These are phyloP conservation scores for Plecturocebus donacophilus DNA, from an alignment of 2,113 vertebrate species.

Conservation along the genomic window DNA sequence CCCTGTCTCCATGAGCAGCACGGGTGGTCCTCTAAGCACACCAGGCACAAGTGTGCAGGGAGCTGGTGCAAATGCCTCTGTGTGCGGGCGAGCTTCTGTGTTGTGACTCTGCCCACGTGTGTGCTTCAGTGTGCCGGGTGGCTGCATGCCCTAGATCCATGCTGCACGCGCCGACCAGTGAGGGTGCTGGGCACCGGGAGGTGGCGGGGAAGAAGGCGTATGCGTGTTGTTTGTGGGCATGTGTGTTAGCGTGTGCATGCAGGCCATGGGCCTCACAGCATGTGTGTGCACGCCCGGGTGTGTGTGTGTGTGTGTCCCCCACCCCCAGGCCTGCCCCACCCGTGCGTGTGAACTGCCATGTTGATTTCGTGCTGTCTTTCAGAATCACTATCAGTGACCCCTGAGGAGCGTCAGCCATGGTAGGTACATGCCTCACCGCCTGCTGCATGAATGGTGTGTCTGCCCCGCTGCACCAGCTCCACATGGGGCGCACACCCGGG, in stretches of 20 bases:
- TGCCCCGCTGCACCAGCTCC: slow-evolving; percentile 82
- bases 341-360: slow-evolving; percentile 88
- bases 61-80: slow-evolving; percentile 77
- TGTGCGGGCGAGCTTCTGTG: slow-evolving; percentile 71
- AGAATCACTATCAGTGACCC: slow-evolving; percentile 99
- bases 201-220: not conserved
- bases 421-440: slow-evolving; percentile 89
- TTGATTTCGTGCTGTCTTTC: slow-evolving; percentile 96
- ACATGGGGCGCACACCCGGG: slow-evolving; percentile 37
- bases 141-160: slow-evolving; percentile 25
- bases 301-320: slow-evolving; percentile 66
- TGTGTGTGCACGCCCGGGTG: slow-evolving; percentile 77
- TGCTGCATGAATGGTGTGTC: slow-evolving; percentile 85
- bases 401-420: slow-evolving; percentile 95
- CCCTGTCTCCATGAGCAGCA: not conserved
- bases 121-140: slow-evolving; percentile 66
- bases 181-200: slow-evolving; percentile 43
- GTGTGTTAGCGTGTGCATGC: slow-evolving; percentile 73
- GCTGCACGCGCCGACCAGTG: slow-evolving; percentile 58
- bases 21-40: slow-evolving; percentile 25
- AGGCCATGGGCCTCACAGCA: slow-evolving; percentile 59
- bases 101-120: slow-evolving; percentile 63
- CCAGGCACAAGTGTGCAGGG: slow-evolving; percentile 57
- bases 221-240: slow-evolving; percentile 51
- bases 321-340: slow-evolving; percentile 78